Evolutionary conservation across 2,888 invertebrate genomes (phyloP), one percentile per base, ranked within the genome.

Genomic region (Crematogaster levior): DNA sequence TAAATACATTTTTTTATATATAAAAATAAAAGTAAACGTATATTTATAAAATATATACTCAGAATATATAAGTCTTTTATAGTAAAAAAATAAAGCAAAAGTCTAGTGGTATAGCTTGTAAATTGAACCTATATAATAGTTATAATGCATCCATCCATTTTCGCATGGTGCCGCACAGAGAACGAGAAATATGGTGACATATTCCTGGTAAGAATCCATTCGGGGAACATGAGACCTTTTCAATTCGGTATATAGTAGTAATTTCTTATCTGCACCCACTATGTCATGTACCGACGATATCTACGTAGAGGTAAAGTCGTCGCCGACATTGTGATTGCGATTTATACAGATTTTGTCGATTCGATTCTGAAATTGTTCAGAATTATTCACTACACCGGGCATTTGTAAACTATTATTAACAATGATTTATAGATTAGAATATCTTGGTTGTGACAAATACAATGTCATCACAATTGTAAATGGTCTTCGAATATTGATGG

Each of bases 241-340:
- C 61, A 82, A 70, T 66, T 75, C 53, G 63, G 58, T 75, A 82
- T 84, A 84, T 82, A 61, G 70, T 81, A 80, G 70, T 80, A 63
- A 65, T 83, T 60, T 81, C 72, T 83, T 83, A 82, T 80, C 72
- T 66, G 60, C 58, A 37, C 40, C 73, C 61, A 68, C 82, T 80
- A 72, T 43, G 58, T 46, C 75, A 60, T 40, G 46, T 30, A 27
- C 75, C 58, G 24, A 75, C 60, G 48, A 58, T 75, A 60, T 60
- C 46, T 60, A 60, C 75, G 75, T 24, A 27, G 27, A 48, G 75
- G 60, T 72, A 77, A 80, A 74, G 43, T 79, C 56, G 43, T 72
- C 53, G 53, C 24, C 12, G 72, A 72, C 73, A 79, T 75, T 80
- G 60, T 60, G 75, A 80, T 74, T 68, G 80, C 80, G 80, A 80